Evolutionary conservation across 2,797 vertebrate genomes (phyloP).

Genomic region (Gymnoscopelus braueri): DNA sequence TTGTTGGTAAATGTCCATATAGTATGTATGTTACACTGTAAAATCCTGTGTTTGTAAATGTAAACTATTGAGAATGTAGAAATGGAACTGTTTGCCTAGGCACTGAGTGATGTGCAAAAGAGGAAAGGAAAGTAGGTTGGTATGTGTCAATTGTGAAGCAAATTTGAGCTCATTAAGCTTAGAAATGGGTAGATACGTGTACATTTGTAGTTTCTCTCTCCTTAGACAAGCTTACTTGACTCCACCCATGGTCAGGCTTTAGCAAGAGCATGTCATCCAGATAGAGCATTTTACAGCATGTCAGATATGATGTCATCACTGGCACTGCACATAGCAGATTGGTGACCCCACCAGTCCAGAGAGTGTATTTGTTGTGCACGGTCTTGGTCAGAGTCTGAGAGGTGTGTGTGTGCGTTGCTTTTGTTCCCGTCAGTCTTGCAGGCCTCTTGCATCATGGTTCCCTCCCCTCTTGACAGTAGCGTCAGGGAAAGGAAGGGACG

Average conservation of each 20-base stretch:
- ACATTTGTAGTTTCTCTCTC: conserved; percentile 11
- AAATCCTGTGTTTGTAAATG: no score
- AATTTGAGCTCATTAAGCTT: conserved; percentile 9
- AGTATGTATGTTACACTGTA: no score
- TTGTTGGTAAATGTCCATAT: conserved; percentile 6
- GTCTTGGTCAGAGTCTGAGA: neutral
- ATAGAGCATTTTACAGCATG: conserved; percentile 37
- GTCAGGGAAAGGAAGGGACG: conserved; percentile 48
- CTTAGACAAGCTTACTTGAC: conserved; percentile 12
- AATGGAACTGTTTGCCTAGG: neutral
- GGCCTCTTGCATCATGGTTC: conserved; percentile 79
- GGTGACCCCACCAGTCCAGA: conserved; percentile 29
- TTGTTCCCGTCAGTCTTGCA: conserved; percentile 77
- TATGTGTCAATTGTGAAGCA: conserved; percentile 37
- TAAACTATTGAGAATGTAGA: no score
- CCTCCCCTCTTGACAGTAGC: conserved; percentile 55
- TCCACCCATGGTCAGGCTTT: conserved; percentile 25
- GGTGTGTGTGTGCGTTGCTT: conserved; percentile 49
- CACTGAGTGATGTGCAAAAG: conserved; percentile 27
- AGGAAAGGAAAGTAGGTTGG: conserved; percentile 54
- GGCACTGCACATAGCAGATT: conserved; percentile 25
- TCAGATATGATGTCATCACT: conserved; percentile 36
- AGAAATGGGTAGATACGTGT: conserved; percentile 1
- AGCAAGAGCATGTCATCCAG: conserved; percentile 30
- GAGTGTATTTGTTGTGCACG: conserved; percentile 14